Evolutionary conservation across 1,140 invertebrate genomes (phyloP).

Genomic region (Drosophila pseudoobscura): DNA sequence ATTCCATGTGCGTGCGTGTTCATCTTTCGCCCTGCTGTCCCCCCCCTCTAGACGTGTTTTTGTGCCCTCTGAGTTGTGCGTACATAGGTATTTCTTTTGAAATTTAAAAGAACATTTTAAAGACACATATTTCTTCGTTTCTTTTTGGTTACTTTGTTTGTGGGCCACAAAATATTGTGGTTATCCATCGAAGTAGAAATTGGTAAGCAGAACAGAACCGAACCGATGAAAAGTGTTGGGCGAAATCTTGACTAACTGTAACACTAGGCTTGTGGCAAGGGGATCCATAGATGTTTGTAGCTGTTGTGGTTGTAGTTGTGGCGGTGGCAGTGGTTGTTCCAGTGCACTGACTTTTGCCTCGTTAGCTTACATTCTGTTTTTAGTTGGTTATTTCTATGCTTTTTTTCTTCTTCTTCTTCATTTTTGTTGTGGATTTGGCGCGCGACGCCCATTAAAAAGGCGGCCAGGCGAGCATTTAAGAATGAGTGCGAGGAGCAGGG

Average conservation of each 20-base stretch:
- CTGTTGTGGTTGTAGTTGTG: constrained; percentile 24
- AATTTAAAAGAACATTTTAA: constrained; percentile 9
- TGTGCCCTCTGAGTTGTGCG: neutral
- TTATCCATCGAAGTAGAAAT: constrained; percentile 13
- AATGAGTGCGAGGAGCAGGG: constrained; percentile 17
- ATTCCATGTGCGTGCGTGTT: constrained; percentile 60
- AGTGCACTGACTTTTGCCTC: constrained; percentile 69
- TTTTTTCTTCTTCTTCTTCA: constrained; percentile 27
- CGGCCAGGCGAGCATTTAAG: constrained; percentile 56
- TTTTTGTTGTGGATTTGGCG: constrained; percentile 63
- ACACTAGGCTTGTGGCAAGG: constrained; percentile 27
- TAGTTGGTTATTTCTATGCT: constrained; percentile 56
- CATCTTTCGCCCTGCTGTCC: neutral
- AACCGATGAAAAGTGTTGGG: constrained; percentile 3
- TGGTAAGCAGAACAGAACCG: constrained; percentile 28
- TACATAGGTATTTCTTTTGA: neutral
- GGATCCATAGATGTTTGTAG: constrained; percentile 12
- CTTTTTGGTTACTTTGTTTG: constrained; percentile 23
- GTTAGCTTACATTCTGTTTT: constrained; percentile 65
- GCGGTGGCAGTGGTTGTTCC: constrained; percentile 40
- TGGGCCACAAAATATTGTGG: constrained; percentile 12
- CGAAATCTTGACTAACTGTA: constrained; percentile 63
- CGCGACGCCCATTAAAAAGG: constrained; percentile 61
- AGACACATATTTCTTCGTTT: neutral
- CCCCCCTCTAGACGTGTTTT: constrained; percentile 16